Base-by-base conservation (phyloP, 2,888 invertebrate species). In the Spisula solida region DNA sequence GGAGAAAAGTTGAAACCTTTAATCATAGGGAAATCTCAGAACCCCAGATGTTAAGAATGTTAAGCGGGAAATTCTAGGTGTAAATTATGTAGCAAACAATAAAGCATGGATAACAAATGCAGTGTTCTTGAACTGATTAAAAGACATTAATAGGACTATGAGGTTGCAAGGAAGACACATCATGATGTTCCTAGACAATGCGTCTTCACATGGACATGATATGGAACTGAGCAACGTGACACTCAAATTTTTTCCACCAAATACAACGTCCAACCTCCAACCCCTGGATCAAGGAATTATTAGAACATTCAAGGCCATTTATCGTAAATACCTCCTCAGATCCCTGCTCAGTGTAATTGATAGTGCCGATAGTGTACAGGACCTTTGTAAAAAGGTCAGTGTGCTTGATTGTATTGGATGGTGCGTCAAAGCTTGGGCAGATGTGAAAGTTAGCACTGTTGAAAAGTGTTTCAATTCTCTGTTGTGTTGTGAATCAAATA, bases 141-240 rank as follows among this genome's bases (percentile, higher is more conserved):
- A 34, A 29, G 78, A 48, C 2, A 20, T 84, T 4, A 84, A 84
- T n/a, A 20, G 51, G 2, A 75, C 48, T 70, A 84, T 84, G 84
- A 25, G 51, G 0, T 55, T 31, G 12, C 70, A 84, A 20, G 84
- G 75, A 4, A 25, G 84, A 8, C 25, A 78, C 2, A 84, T 75
- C 75, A 48, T 84, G 0, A 18, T 84, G 48, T 16, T 84, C 2
- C 48, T 91, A 6, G 88, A 89, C 48, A 89, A 87, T 87, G 87
- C 82, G 20, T 70, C 87, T 8, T 91, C 88, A 10, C 91, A 91
- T 56, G 82, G 85, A 10, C 8, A 51, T 20, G 85, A 85, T 18
- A 56, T 20, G 41, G 79, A 0, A n/a, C 41, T 85, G 29, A 79
- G 79, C 51, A 51, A 85, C 34, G 85, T 84, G 6, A 0, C 0